These are phyloP conservation scores for Xenopus petersii DNA, from an alignment of 2,797 vertebrate genomes.

Conservation along the genomic window DNA sequence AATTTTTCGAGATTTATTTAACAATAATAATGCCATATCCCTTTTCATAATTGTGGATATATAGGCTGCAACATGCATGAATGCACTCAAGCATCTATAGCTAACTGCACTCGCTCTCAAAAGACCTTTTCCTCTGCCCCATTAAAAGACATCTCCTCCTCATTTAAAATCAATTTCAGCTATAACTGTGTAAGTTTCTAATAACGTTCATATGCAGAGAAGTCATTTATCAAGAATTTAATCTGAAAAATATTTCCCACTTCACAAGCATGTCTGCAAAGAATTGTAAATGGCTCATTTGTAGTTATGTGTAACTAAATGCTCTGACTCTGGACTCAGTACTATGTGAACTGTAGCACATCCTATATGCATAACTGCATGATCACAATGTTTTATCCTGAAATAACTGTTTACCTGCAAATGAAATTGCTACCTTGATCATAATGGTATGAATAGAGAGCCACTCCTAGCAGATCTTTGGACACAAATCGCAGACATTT, in stretches of 20 bases:
- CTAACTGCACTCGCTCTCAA: too few species aligned
- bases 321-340: too few species aligned
- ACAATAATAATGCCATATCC: too few species aligned
- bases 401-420: conserved; percentile 36
- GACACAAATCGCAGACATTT: conserved; percentile 2
- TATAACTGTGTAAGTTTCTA: too few species aligned
- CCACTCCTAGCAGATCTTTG: conserved; percentile 15
- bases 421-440: conserved; percentile 23
- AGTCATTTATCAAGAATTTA: too few species aligned
- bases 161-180: too few species aligned
- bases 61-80: not conserved
- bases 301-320: not conserved
- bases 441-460: not conserved
- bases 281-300: not conserved
- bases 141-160: too few species aligned
- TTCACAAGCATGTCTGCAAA: not conserved
- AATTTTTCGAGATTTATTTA: too few species aligned
- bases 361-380: not conserved
- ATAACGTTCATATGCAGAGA: too few species aligned
- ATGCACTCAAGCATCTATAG: not conserved
- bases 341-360: not conserved
- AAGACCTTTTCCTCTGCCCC: too few species aligned
- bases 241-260: too few species aligned
- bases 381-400: not conserved
- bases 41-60: not conserved